These are phyloP conservation scores for Pseudomyrmex pallidus DNA, from an alignment of 1,140 invertebrate genomes.

Conservation along the genomic window DNA sequence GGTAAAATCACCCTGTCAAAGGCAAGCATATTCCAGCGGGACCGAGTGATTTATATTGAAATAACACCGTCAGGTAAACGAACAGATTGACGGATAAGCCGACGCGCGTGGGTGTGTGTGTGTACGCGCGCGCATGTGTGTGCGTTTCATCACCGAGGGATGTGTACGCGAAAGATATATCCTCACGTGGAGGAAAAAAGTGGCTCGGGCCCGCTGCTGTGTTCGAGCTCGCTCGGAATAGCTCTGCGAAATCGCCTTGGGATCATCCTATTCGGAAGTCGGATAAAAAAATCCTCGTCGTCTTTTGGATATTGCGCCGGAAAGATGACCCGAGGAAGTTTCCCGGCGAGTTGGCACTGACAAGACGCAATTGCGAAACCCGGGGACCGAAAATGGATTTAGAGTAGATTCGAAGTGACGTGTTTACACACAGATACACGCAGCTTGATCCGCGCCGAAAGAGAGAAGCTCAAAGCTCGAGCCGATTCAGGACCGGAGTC, in stretches of 20 bases:
- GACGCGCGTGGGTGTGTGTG: background rate
- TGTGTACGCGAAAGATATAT: constrained; percentile 14
- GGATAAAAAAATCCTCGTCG: constrained; percentile 30
- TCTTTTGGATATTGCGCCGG: background rate
- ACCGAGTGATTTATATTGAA: constrained; percentile 63
- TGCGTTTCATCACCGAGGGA: background rate
- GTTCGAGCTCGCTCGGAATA: constrained; percentile 50
- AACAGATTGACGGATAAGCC: constrained; percentile 63
- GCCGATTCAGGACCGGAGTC: background rate
- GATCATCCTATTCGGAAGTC: constrained; percentile 56
- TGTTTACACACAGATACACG: constrained; percentile 19
- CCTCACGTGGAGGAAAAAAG: constrained; percentile 3
- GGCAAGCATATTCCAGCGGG: constrained; percentile 55
- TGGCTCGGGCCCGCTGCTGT: constrained; percentile 16
- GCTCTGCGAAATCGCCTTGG: constrained; percentile 46
- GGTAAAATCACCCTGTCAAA: constrained; percentile 58
- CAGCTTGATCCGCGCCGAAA: background rate
- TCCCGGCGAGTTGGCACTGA: constrained; percentile 27
- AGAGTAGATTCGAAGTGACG: constrained; percentile 19
- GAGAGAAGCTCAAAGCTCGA: too few relatives aligned
- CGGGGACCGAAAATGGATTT: constrained; percentile 23
- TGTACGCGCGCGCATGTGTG: background rate
- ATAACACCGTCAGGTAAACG: constrained; percentile 64
- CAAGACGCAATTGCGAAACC: constrained; percentile 35
- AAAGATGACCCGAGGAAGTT: constrained; percentile 23